Evolutionary conservation across 2,797 vertebrate species (phyloP).

Genomic region (Aselliscus stoliczkanus): DNA sequence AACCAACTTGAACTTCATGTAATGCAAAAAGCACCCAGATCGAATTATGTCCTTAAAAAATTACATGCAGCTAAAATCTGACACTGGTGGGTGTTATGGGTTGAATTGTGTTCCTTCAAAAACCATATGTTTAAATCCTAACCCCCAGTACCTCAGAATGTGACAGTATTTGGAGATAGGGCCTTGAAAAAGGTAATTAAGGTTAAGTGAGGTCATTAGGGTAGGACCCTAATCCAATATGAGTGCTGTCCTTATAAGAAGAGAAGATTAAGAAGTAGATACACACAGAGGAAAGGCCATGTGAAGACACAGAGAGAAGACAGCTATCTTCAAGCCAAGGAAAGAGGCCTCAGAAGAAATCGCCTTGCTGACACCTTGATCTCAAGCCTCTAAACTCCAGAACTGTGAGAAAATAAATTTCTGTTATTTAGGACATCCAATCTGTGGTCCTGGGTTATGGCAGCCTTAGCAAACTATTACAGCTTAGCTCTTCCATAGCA

Average conservation of each 20-base stretch:
- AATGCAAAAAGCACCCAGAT: neutral
- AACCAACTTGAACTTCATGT: neutral
- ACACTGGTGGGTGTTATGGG: neutral
- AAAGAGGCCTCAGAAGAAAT: neutral
- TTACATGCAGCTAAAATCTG: neutral
- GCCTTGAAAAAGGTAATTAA: neutral
- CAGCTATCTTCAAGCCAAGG: neutral
- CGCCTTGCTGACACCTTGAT: neutral
- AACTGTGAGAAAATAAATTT: neutral
- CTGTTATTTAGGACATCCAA: neutral
- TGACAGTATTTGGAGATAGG: neutral
- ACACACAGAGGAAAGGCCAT: neutral
- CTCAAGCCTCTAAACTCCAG: neutral
- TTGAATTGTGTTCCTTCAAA: neutral
- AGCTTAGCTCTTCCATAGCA: neutral
- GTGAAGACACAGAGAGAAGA: neutral
- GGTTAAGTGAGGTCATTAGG: neutral
- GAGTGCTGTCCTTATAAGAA: neutral
- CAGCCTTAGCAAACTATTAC: neutral
- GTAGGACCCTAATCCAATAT: neutral
- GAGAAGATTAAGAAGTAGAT: neutral
- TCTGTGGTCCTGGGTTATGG: neutral
- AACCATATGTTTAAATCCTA: neutral
- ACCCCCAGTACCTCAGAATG: neutral
- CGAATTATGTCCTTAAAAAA: neutral